phyloP scores from a whole-genome alignment of 2,888 invertebrate genomes.

The Drosophila antonietae region DNA sequence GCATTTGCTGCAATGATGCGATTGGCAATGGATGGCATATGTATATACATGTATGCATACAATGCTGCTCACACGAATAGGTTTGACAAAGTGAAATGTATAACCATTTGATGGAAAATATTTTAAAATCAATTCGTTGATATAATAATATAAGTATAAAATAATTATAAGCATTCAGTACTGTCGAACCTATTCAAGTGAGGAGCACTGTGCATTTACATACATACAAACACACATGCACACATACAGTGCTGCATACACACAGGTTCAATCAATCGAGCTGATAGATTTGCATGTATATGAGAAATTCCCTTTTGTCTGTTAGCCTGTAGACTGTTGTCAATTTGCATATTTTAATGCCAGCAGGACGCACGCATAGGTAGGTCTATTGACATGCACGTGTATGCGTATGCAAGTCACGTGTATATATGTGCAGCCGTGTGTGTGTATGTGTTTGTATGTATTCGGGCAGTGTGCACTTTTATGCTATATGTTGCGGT shows the following conservation, averaged over 20 bases:
- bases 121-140: no score
- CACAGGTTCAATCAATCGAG: background rate
- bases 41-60: background rate
- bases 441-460: background rate
- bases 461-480: constrained; percentile 15
- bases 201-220: background rate
- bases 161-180: no score
- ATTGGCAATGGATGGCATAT: constrained; percentile 10
- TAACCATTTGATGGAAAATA: no score
- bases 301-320: constrained; percentile 3
- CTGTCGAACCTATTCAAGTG: no score
- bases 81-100: no score
- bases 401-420: background rate
- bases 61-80: background rate
- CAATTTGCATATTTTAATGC: constrained; percentile 50
- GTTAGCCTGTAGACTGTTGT: constrained; percentile 19
- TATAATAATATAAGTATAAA: no score
- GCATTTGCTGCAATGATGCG: constrained; percentile 6
- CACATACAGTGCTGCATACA: background rate
- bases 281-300: background rate
- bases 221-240: background rate
- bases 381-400: background rate
- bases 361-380: constrained; percentile 13
- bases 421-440: background rate
- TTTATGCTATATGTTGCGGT: constrained; percentile 25